Evolutionary conservation across 2,113 vertebrate genomes (phyloP), one percentile per base, ranked within the genome.

Genomic region (Phrynosoma platyrhinos): DNA sequence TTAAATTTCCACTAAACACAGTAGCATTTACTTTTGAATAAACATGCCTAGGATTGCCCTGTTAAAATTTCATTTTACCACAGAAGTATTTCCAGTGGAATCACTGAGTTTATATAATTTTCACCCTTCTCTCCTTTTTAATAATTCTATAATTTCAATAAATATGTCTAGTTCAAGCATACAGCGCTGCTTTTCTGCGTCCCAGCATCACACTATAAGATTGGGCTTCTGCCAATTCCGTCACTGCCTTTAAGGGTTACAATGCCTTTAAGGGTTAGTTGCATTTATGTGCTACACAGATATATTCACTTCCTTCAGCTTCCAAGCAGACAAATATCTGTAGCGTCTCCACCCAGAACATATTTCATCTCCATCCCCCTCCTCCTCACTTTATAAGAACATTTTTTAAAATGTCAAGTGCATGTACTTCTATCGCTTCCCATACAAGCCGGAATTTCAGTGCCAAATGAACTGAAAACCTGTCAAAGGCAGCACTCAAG

Each of bases 371-470:
- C 83, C 40, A 36, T 10, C 18, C 20, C 20, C 21, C 40, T 36
- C 86, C 87, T 88, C 80, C 40, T 88, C 72, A 53, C 47, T 88
- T 83, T 68, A 14, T 30, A 83, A 83, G 72, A 88, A 83, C 80
- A 36, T 77, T 77, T 77, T 40, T 55, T 36, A 77, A 88, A 88
- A 88, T 83, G 80, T 77, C 72, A 77, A 83, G 80, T 36, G n/a
- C 58, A 30, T 52, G 62, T 68, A 88, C 72, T 88, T 77, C 14
- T 20, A 21, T 36, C 27, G 3, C 27, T 71, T 79, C 42, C 36
- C 14, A 12, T 1, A 18, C 32, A 40, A 55, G 21, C 9, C 23
- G 16, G 2, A 62, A 20, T 55, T 53, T 47, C 68, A 76, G 40
- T 9, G 69, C 55, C 16, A 42, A 5, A 58, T 64, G 58, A 75